phyloP scores from a whole-genome alignment of 2,113 vertebrate genomes.

The Tetrax tetrax region DNA sequence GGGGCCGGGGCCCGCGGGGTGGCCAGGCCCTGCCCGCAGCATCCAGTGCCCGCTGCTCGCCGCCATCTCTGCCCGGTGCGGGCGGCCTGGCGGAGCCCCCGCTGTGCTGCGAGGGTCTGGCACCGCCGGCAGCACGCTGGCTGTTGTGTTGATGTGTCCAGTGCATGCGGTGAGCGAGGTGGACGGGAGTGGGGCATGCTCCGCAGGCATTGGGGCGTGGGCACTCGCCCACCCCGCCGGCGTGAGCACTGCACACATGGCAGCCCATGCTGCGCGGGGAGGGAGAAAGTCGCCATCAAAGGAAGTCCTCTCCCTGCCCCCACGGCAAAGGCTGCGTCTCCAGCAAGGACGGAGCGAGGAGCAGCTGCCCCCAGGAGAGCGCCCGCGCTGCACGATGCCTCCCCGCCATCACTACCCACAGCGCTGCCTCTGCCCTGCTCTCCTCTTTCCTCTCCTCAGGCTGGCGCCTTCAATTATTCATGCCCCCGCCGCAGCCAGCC shows the following conservation, averaged over 20 bases:
- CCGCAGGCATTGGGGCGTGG: too few relatives aligned
- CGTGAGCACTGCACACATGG: accelerated
- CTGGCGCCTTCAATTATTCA: constrained; percentile 74
- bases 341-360: neutral
- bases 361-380: neutral
- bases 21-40: neutral
- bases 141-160: neutral
- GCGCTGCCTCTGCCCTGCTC: neutral
- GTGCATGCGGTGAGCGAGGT: neutral
- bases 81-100: neutral
- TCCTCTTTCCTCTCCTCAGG: neutral
- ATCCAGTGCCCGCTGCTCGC: neutral
- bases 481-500: constrained; percentile 64
- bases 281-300: neutral
- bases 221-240: neutral
- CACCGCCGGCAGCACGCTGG: accelerated
- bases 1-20: accelerated
- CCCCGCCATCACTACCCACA: neutral
- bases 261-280: neutral
- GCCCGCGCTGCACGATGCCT: neutral
- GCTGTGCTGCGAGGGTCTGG: neutral
- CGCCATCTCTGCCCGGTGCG: neutral
- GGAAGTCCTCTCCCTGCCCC: neutral
- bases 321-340: neutral
- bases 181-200: neutral